These are phyloP conservation scores for Acronicta leporina DNA, from an alignment of 2,888 invertebrate species.

Conservation along the genomic window DNA sequence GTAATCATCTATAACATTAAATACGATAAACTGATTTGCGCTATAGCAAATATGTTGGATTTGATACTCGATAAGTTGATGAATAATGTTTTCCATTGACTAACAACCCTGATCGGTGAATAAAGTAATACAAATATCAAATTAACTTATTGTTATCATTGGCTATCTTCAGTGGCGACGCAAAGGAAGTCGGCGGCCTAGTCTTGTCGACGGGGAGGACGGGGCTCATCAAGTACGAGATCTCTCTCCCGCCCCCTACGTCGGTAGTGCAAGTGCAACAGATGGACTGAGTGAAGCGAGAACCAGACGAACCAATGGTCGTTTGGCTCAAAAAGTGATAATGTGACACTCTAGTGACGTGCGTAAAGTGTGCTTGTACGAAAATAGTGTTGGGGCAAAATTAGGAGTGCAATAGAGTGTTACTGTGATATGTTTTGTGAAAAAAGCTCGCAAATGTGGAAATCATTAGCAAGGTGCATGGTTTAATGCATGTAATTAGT, in stretches of 20 bases:
- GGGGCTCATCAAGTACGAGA: slow-evolving; percentile 90
- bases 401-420: background rate
- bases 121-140: background rate
- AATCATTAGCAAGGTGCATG: background rate
- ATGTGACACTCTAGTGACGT: slow-evolving; percentile 34
- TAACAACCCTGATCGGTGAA: too few relatives aligned
- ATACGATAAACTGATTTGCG: too few relatives aligned
- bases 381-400: slow-evolving; percentile 1
- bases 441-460: background rate
- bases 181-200: slow-evolving; percentile 80
- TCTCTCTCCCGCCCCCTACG: slow-evolving; percentile 85
- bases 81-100: too few relatives aligned
- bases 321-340: slow-evolving; percentile 57
- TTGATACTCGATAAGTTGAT: too few relatives aligned
- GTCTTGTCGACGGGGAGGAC: slow-evolving; percentile 81
- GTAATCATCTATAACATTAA: too few relatives aligned
- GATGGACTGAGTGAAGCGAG: slow-evolving; percentile 78
- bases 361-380: slow-evolving; percentile 38
- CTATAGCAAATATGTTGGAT: too few relatives aligned
- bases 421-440: slow-evolving; percentile 6
- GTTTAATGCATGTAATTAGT: slow-evolving; percentile 7
- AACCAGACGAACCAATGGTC: slow-evolving; percentile 55
- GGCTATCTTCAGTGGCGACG: slow-evolving; percentile 72
- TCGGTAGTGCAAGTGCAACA: slow-evolving; percentile 86
- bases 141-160: background rate